Conservation (phyloP, 2,113 vertebrate genomes). For the Plotosus lineatus region DNA sequence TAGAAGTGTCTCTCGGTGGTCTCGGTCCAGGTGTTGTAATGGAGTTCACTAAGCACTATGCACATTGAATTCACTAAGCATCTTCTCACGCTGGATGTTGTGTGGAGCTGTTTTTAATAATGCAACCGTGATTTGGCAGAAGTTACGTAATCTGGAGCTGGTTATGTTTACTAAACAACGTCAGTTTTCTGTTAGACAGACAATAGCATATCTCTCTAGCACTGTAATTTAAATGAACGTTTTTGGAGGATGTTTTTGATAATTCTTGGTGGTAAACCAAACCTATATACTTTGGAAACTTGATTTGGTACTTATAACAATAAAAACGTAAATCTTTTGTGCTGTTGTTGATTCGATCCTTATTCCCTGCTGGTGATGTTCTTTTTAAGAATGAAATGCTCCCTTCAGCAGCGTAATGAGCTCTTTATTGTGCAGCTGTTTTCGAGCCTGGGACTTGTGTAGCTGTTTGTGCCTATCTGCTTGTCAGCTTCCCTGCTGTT, state of each 20-base stretch:
- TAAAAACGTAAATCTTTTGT: background rate
- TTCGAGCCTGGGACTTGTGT: conserved; percentile 3
- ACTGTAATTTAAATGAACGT: conserved; percentile 18
- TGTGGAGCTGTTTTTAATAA: conserved; percentile 21
- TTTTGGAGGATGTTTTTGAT: conserved; percentile 28
- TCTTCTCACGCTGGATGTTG: background rate
- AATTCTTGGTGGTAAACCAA: conserved; percentile 18
- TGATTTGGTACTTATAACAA: conserved; percentile 1
- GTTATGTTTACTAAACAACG: conserved; percentile 40
- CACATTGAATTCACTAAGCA: background rate
- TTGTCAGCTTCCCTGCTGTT: conserved; percentile 45
- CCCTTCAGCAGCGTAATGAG: conserved; percentile 32
- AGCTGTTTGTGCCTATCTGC: conserved; percentile 28
- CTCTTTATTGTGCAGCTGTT: conserved; percentile 50
- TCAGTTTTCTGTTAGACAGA: conserved; percentile 36
- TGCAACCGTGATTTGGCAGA: conserved; percentile 18
- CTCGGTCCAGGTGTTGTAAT: conserved; percentile 5
- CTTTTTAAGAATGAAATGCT: conserved; percentile 34
- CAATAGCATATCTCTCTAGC: conserved; percentile 27
- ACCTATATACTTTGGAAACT: background rate
- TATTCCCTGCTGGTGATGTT: conserved; percentile 20
- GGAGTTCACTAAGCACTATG: background rate
- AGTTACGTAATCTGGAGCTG: conserved; percentile 22
- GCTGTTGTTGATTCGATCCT: conserved; percentile 11
- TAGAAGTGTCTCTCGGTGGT: conserved; percentile 21